Evolutionary conservation across 2,888 invertebrate species (phyloP).

Genomic region (Hydraecia micacea): DNA sequence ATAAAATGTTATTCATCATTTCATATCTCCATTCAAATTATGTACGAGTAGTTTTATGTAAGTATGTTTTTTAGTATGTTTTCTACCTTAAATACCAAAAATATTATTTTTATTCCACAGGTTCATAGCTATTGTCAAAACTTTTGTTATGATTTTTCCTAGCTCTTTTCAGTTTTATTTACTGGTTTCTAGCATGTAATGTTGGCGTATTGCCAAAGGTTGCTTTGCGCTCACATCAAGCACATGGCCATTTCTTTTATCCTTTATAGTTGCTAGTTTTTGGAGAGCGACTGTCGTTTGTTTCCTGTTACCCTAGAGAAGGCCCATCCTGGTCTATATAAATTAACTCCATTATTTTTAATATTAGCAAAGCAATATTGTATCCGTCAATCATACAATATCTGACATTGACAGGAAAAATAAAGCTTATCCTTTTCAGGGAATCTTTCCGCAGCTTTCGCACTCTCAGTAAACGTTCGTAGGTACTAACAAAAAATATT

Average conservation of each 20-base stretch:
- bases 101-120: slow-evolving; percentile 38
- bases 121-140: slow-evolving; percentile 10
- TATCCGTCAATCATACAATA: not conserved
- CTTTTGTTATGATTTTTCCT: slow-evolving; percentile 34
- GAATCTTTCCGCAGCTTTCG: not conserved
- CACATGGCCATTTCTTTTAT: slow-evolving; percentile 25
- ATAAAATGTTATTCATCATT: not conserved
- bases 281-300: not conserved
- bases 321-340: not conserved
- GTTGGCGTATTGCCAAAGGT: slow-evolving; percentile 42
- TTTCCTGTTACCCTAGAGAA: not conserved
- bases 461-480: slow-evolving; percentile 21
- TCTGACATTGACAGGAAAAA: not conserved
- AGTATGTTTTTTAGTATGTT: too few species aligned
- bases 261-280: slow-evolving; percentile 12
- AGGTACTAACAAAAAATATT: slow-evolving; percentile 47
- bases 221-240: slow-evolving; percentile 31
- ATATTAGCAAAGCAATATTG: not conserved
- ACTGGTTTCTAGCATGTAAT: slow-evolving; percentile 32
- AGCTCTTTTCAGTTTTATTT: slow-evolving; percentile 37
- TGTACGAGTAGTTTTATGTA: too few species aligned
- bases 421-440: not conserved
- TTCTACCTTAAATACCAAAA: not conserved
- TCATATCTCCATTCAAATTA: not conserved
- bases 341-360: not conserved